Conservation (phyloP, 2,113 vertebrate species). For the Podarcis muralis region DNA sequence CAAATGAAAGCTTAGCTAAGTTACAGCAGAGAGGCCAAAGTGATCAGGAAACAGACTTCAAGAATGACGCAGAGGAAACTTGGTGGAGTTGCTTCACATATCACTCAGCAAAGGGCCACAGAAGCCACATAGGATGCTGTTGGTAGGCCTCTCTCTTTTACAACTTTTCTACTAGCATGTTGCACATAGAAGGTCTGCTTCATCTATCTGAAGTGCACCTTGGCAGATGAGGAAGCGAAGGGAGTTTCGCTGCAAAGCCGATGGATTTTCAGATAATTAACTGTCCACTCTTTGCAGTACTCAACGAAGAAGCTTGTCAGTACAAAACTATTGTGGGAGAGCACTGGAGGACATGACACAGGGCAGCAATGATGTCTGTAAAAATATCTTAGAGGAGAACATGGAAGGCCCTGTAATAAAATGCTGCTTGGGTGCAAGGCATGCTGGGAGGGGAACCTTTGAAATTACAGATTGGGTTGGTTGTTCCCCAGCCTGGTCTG, state of each 20-base stretch:
- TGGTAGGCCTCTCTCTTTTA: background rate
- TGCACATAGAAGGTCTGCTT: background rate
- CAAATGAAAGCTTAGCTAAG: constrained; percentile 61
- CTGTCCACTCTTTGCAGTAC: background rate
- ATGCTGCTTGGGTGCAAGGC: background rate
- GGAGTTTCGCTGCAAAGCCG: background rate
- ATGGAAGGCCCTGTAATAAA: background rate
- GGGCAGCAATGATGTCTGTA: background rate
- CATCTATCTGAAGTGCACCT: background rate
- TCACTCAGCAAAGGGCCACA: constrained; percentile 17
- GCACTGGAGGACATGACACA: background rate
- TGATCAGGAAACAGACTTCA: constrained; percentile 79
- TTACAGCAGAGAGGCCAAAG: constrained; percentile 75
- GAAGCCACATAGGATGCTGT: constrained; percentile 37
- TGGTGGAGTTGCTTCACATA: constrained; percentile 60
- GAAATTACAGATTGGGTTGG: too few species aligned
- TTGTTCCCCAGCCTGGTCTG: background rate
- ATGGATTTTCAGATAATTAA: background rate
- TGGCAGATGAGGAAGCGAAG: background rate
- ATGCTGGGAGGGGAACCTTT: background rate
- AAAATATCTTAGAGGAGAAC: background rate
- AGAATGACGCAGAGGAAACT: constrained; percentile 77
- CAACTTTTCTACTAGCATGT: too few species aligned
- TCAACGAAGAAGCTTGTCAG: background rate
- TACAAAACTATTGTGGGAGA: background rate